Evolutionary conservation across 2,888 invertebrate species (phyloP).

Genomic region (Stenichneumon culpator): DNA sequence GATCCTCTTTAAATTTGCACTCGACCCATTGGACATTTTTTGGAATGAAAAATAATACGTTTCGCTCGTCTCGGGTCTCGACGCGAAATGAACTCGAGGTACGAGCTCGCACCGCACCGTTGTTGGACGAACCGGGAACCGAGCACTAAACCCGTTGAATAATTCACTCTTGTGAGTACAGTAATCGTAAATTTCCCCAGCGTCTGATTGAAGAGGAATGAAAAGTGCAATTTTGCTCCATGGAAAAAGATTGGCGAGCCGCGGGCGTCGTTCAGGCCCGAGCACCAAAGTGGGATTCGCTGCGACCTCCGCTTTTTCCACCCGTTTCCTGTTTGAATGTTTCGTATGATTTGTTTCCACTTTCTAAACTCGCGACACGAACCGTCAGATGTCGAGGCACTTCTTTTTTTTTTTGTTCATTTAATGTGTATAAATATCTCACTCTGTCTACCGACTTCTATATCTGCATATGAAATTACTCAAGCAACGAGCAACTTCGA

Average conservation of each 20-base stretch:
- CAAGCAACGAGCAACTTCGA: conserved; percentile 37
- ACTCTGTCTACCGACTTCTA: conserved; percentile 35
- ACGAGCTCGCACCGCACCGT: neutral
- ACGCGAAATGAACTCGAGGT: conserved; percentile 23
- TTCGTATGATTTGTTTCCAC: conserved; percentile 37
- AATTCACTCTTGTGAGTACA: conserved; percentile 64
- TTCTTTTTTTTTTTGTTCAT: neutral
- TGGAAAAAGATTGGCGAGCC: conserved; percentile 62
- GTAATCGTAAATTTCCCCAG: conserved; percentile 66
- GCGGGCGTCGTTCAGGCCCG: neutral
- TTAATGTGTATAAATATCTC: conserved; percentile 12
- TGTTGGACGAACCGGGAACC: conserved; percentile 7
- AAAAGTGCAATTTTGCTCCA: conserved; percentile 63
- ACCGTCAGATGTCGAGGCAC: conserved; percentile 3
- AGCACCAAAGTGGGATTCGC: neutral
- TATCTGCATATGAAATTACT: conserved; percentile 60
- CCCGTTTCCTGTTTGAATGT: conserved; percentile 48
- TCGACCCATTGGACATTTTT: conserved; percentile 59
- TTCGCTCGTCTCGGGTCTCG: conserved; percentile 13
- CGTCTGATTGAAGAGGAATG: conserved; percentile 67
- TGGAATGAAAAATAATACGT: conserved; percentile 62
- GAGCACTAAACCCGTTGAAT: conserved; percentile 60
- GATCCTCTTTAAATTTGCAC: conserved; percentile 64
- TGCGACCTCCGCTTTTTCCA: conserved; percentile 41
- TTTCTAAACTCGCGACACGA: conserved; percentile 3